A percentile compares a stretch with the other conserved stretches of the same genome.
Conservation (phyloP, 2,888 invertebrate genomes). For the Heliconius hortense region DNA sequence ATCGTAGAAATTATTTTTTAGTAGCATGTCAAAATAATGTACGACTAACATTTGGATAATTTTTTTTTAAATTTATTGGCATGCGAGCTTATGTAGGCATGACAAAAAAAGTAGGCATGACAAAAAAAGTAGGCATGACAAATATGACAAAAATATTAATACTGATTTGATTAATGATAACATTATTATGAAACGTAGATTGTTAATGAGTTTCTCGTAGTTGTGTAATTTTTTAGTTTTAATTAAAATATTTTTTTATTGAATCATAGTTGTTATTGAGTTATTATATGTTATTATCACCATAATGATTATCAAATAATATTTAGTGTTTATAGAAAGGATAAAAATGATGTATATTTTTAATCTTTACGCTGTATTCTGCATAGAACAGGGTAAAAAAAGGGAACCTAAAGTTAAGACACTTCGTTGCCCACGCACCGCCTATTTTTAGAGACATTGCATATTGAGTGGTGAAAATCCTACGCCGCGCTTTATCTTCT, state of each 20-base stretch:
- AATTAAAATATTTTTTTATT: background rate
- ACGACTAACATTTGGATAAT: conserved; percentile 50
- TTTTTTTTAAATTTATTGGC: conserved; percentile 46
- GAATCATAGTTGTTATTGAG: background rate
- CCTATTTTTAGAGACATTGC: too few species aligned
- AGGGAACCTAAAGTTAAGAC: too few species aligned
- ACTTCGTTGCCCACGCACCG: too few species aligned
- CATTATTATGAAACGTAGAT: background rate
- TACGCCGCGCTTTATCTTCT: background rate
- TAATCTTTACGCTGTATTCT: too few species aligned
- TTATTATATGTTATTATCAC: background rate
- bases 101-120: background rate
- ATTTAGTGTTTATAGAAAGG: background rate
- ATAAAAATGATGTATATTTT: background rate
- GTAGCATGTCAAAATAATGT: conserved; percentile 54
- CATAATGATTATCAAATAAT: background rate
- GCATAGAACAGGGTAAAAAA: too few species aligned
- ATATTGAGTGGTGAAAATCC: too few species aligned
- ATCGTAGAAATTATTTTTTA: conserved; percentile 25
- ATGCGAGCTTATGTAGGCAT: conserved; percentile 47
- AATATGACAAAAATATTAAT: background rate
- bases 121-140: background rate
- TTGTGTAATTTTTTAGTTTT: background rate
- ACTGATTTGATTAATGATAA: background rate
- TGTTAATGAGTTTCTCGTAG: background rate